phyloP scores from a whole-genome alignment of 2,888 invertebrate genomes.

The Chesias legatella region DNA sequence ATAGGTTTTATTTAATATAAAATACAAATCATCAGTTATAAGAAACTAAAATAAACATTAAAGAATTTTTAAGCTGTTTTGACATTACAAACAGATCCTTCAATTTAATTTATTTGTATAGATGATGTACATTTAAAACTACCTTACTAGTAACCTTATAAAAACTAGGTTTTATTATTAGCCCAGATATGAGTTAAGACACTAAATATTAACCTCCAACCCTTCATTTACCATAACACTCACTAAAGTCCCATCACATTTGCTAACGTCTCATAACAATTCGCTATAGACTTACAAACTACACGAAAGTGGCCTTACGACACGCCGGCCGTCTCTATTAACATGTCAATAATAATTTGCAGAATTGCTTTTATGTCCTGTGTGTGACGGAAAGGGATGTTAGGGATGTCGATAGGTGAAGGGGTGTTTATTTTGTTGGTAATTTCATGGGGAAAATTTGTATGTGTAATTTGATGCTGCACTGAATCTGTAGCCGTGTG shows the following conservation, averaged over 20 bases:
- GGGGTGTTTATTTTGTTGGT: background rate
- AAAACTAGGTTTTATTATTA: no score
- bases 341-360: conserved; percentile 78
- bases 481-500: no score
- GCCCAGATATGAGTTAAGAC: conserved; percentile 4
- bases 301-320: conserved; percentile 38
- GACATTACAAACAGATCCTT: no score
- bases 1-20: no score
- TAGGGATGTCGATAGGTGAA: conserved; percentile 47
- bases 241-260: conserved; percentile 9
- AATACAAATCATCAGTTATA: no score
- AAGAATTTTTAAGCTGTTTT: no score
- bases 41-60: no score
- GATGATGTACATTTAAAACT: no score
- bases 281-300: conserved; percentile 12
- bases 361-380: conserved; percentile 72
- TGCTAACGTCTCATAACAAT: conserved; percentile 5
- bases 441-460: no score
- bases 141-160: no score
- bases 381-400: conserved; percentile 45
- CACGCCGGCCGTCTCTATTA: conserved; percentile 60
- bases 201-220: conserved; percentile 21
- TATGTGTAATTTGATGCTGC: no score
- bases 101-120: no score
- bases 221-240: conserved; percentile 10